Evolutionary conservation across 2,113 vertebrate genomes (phyloP), one percentile per base, ranked within the genome.

Genomic region (Trochalopteron elliotii): DNA sequence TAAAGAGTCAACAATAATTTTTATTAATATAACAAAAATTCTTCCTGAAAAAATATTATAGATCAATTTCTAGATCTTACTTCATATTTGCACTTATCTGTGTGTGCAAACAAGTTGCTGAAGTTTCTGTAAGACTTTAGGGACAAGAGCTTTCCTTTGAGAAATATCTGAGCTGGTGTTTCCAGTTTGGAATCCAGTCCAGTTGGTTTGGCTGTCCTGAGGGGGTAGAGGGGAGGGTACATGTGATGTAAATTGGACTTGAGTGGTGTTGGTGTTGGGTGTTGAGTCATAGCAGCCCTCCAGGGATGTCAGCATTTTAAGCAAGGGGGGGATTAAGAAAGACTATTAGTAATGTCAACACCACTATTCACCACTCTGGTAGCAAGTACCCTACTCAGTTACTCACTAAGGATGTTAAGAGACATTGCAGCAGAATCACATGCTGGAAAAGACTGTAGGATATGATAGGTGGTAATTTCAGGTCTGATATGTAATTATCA

Each of bases 201-300:
- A 69, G 50, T 40, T 45, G 17, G 22, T 86, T 55, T 65, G 82
- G 40, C 12, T 72, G 25, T 15, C 53, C 49, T 83, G 57, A 52
- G 40, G 2, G 5, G 6, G 3, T 4, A 3, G 4, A 87, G 21
- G 24, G 11, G 7, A 79, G 40, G 49, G 18, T 59, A 56, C 30
- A 18, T 2, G 15, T 77, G 63, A 14, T 7, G 0, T 17, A 45
- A n/a, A 0, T 4, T 13, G 70, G 15, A 45, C 2, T 21, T 50
- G 4, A 47, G 30, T n/a, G 8, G 7, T 61, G 15, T 4, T 21
- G 6, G 5, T 81, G n/a, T 35, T 15, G 7, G 40, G 8, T 70
- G 22, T 50, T 85, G 88, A 75, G 42, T 75, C 85, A 87, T 3
- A 68, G 7, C 39, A 78, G 2, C 20, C 45, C 27, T 75, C 37